A percentile compares a stretch with the other conserved stretches of the same genome.
These are phyloP conservation scores for Dryas iulia DNA, from an alignment of 1,140 invertebrate genomes.

Conservation along the genomic window DNA sequence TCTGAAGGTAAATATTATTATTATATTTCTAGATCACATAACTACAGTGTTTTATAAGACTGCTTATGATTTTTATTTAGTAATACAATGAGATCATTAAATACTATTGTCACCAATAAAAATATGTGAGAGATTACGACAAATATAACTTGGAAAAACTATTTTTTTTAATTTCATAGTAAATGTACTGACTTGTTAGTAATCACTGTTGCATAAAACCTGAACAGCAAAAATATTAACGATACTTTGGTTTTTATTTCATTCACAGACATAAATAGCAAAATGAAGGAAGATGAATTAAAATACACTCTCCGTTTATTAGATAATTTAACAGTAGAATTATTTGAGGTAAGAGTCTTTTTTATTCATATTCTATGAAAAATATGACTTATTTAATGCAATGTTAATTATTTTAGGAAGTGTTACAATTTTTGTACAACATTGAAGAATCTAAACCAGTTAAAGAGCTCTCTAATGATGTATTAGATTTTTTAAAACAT, in stretches of 20 bases:
- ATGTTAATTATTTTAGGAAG: conserved; percentile 50
- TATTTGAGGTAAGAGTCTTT: conserved; percentile 53
- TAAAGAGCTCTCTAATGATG: conserved; percentile 45
- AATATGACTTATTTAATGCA: neutral
- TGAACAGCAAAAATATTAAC: neutral
- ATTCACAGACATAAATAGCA: conserved; percentile 22
- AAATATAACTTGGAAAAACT: no score
- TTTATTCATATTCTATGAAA: neutral
- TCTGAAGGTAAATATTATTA: neutral
- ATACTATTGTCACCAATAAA: neutral
- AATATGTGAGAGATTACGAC: neutral
- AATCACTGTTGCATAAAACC: neutral
- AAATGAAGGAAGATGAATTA: conserved; percentile 67
- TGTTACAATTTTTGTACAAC: conserved; percentile 50
- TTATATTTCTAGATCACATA: neutral
- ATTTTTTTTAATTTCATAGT: neutral
- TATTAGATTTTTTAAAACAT: conserved; percentile 51
- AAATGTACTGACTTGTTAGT: neutral
- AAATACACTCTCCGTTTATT: conserved; percentile 61
- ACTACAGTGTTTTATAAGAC: neutral
- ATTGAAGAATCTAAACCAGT: conserved; percentile 49
- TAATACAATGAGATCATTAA: neutral
- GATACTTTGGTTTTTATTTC: no score
- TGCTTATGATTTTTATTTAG: neutral
- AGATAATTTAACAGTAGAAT: conserved; percentile 51